These are phyloP conservation scores for Columba livia DNA, from an alignment of 2,113 vertebrate genomes.

Conservation along the genomic window DNA sequence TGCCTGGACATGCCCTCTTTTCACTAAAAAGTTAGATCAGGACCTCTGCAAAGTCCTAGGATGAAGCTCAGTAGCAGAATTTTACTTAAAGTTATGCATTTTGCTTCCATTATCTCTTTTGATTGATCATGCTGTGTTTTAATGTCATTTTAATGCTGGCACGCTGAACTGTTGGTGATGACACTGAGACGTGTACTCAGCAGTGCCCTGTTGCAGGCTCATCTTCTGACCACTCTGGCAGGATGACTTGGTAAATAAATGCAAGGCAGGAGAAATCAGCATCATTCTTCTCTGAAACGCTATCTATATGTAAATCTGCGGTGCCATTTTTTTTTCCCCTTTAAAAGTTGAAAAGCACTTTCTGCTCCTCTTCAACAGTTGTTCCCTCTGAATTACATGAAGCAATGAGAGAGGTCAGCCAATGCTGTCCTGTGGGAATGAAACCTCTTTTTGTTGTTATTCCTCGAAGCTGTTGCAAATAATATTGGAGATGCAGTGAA, in stretches of 20 bases:
- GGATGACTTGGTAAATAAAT: neutral
- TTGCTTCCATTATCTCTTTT: neutral
- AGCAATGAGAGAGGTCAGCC: constrained; percentile 16
- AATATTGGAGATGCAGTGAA: constrained; percentile 26
- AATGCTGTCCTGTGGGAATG: neutral
- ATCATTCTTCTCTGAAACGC: neutral
- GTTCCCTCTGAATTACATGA: constrained; percentile 35
- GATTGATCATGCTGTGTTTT: neutral
- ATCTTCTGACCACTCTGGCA: neutral
- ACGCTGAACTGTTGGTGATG: neutral
- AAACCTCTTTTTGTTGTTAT: constrained; percentile 25
- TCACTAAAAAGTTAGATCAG: neutral
- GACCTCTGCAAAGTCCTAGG: neutral
- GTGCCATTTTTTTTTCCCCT: neutral
- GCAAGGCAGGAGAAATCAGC: neutral
- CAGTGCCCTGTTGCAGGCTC: neutral
- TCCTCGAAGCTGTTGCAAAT: constrained; percentile 18
- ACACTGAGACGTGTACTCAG: neutral
- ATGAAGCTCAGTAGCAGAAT: neutral
- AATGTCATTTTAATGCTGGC: neutral
- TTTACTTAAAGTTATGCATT: neutral
- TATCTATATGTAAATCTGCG: constrained; percentile 27
- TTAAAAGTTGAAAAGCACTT: constrained; percentile 19
- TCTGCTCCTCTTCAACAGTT: neutral
- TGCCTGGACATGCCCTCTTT: neutral